A percentile compares a stretch with the other conserved stretches of the same genome.
phyloP scores from a whole-genome alignment of 2,797 vertebrate genomes.

The Chromis chromis region DNA sequence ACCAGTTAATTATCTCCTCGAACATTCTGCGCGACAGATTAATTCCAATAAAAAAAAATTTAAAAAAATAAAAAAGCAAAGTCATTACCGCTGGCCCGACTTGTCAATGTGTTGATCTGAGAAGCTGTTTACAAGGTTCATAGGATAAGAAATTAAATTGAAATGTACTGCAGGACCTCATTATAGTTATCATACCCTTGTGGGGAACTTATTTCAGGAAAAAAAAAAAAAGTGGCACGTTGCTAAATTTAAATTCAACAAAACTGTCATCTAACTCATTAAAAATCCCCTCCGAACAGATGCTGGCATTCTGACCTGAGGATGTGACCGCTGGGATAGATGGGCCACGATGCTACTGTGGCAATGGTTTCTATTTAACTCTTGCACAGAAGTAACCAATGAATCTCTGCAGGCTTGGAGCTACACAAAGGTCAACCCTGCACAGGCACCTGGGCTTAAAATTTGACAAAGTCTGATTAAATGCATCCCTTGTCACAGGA shows the following conservation, averaged over 20 bases:
- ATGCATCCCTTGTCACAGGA: conserved; percentile 13
- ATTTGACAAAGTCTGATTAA: conserved; percentile 42
- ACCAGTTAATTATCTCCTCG: conserved; percentile 81
- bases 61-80: conserved; percentile 46
- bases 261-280: conserved; percentile 1
- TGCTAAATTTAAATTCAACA: conserved; percentile 31
- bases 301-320: not conserved
- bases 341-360: not conserved
- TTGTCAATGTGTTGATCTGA: conserved; percentile 77
- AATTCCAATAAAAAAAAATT: conserved; percentile 55
- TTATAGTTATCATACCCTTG: conserved; percentile 43
- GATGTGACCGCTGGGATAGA: not conserved
- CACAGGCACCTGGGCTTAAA: conserved; percentile 19
- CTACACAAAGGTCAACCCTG: conserved; percentile 44
- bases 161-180: conserved; percentile 67
- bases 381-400: conserved; percentile 29
- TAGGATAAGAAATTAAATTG: conserved; percentile 63
- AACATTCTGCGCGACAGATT: conserved; percentile 77
- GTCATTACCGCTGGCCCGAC: conserved; percentile 69
- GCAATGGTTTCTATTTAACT: conserved; percentile 6
- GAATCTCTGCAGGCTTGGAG: conserved; percentile 22
- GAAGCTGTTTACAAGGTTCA: conserved; percentile 75
- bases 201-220: conserved; percentile 14
- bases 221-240: not conserved
- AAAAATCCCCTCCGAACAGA: not conserved